Percentiles rank a stretch among this genome's conserved stretches.
These are phyloP conservation scores for Colaptes auratus DNA, from an alignment of 2,113 vertebrate genomes.

Conservation along the genomic window DNA sequence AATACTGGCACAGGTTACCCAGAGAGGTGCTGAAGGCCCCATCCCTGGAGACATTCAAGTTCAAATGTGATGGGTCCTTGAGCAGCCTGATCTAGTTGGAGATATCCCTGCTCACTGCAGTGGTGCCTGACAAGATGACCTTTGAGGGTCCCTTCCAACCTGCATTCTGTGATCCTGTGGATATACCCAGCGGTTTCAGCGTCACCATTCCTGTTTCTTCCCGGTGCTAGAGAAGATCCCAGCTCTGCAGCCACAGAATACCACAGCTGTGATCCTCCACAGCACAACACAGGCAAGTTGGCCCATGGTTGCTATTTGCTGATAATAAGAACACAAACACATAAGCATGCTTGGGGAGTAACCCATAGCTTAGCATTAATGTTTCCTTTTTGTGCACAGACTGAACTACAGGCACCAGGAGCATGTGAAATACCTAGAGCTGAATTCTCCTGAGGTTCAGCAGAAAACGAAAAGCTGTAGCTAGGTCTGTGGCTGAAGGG, in stretches of 20 bases:
- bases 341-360: background rate
- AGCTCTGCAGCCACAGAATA: background rate
- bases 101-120: too few species aligned
- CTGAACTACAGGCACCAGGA: background rate
- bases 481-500: background rate
- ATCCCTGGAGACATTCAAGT: too few species aligned
- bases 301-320: background rate
- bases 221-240: background rate
- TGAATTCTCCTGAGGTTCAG: background rate
- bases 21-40: too few species aligned
- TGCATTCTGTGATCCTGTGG: too few species aligned
- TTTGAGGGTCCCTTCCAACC: too few species aligned
- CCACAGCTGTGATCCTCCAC: background rate
- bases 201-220: background rate
- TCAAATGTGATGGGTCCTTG: too few species aligned
- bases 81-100: too few species aligned
- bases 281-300: background rate
- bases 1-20: too few species aligned
- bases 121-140: too few species aligned
- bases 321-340: background rate
- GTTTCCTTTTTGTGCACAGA: background rate
- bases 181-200: background rate
- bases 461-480: background rate
- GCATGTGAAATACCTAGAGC: background rate
- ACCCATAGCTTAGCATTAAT: constrained; percentile 11